A percentile compares a stretch with the other conserved stretches of the same genome.
These are phyloP conservation scores for Epinotia demarniana DNA, from an alignment of 2,888 invertebrate species.

Conservation along the genomic window DNA sequence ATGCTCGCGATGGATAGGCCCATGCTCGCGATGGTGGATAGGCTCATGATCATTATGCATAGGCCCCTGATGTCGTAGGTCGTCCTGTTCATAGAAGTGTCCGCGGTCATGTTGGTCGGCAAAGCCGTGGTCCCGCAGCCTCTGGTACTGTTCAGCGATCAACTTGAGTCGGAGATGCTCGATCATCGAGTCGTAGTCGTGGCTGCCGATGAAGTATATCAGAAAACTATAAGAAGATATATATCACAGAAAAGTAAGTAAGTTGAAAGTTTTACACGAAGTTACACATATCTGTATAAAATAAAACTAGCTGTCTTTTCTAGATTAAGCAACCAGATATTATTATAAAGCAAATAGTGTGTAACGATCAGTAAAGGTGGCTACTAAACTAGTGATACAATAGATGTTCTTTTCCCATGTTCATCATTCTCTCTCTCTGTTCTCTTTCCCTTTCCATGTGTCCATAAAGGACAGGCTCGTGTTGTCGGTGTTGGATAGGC, in stretches of 20 bases:
- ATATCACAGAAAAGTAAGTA: too few relatives aligned
- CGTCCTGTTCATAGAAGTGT: not conserved
- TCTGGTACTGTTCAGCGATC: constrained; percentile 53
- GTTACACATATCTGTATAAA: too few relatives aligned
- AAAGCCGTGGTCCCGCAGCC: constrained; percentile 1
- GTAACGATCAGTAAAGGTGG: not conserved
- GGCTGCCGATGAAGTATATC: constrained; percentile 52
- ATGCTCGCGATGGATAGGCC: too few relatives aligned
- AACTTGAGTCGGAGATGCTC: constrained; percentile 66
- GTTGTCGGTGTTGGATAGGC: too few relatives aligned
- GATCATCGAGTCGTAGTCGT: constrained; percentile 68
- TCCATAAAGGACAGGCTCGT: too few relatives aligned
- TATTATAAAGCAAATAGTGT: not conserved
- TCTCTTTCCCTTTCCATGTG: not conserved
- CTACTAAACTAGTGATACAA: not conserved
- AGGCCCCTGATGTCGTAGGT: not conserved
- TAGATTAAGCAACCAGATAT: not conserved
- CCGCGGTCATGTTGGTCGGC: not conserved
- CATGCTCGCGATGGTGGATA: not conserved
- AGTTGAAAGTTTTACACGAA: too few relatives aligned
- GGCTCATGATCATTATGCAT: not conserved
- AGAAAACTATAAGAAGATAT: too few relatives aligned
- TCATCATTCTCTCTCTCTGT: not conserved
- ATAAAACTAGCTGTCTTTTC: too few relatives aligned
- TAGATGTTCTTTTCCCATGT: not conserved